Conservation (phyloP, 2,113 vertebrate species). For the Kryptolebias marmoratus region DNA sequence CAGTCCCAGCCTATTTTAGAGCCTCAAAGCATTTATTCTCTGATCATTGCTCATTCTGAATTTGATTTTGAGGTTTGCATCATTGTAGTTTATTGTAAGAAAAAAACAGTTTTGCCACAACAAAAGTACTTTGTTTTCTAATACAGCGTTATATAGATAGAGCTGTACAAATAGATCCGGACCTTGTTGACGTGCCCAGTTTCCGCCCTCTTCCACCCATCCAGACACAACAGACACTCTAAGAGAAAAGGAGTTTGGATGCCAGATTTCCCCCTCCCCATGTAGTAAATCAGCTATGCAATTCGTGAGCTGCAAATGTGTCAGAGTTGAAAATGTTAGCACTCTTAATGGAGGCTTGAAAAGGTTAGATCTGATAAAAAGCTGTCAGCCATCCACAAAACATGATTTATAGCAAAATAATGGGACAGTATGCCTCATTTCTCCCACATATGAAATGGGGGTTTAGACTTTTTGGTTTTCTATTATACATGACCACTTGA, state of each 20-base stretch:
- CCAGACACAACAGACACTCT: constrained; percentile 59
- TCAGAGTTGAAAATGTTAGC: constrained; percentile 98
- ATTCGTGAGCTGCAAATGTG: constrained; percentile 95
- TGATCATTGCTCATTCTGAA: too few species aligned
- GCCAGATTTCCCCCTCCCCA: constrained; percentile 79
- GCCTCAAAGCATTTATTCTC: too few species aligned
- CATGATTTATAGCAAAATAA: constrained; percentile 98
- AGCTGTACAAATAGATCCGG: constrained; percentile 40
- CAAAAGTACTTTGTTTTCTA: constrained; percentile 1
- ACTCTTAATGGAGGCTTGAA: constrained; percentile 97
- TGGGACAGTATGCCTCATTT: constrained; percentile 98
- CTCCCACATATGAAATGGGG: constrained; percentile 90
- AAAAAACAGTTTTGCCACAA: too few species aligned
- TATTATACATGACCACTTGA: constrained; percentile 89
- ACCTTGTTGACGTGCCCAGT: background rate
- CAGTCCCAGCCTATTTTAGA: too few species aligned
- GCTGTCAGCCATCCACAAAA: constrained; percentile 93
- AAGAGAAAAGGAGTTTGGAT: constrained; percentile 78
- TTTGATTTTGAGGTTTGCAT: too few species aligned
- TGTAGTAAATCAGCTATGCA: constrained; percentile 95
- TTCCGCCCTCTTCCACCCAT: constrained; percentile 8
- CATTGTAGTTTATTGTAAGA: too few species aligned
- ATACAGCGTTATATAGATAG: constrained; percentile 40
- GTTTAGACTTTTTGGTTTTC: constrained; percentile 89
- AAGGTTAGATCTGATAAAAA: constrained; percentile 99